These are phyloP conservation scores for Aphis gossypii DNA, from an alignment of 1,140 invertebrate species.

Conservation along the genomic window DNA sequence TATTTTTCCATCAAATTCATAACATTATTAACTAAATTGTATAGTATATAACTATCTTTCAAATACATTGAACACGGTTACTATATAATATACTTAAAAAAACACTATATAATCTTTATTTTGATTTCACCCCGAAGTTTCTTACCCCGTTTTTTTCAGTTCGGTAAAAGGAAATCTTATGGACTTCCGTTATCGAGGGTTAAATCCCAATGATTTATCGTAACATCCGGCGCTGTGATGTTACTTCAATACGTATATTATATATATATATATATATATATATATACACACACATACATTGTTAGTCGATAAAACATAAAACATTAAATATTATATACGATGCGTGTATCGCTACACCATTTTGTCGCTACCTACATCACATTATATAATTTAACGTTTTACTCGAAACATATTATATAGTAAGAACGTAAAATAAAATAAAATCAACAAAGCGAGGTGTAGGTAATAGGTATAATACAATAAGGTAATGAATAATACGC, in stretches of 20 bases:
- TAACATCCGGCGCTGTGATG: neutral
- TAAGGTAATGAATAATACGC: neutral
- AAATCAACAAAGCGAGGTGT: neutral
- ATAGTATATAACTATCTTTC: neutral
- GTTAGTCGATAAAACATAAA: neutral
- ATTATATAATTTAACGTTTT: neutral
- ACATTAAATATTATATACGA: neutral
- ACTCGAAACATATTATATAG: neutral
- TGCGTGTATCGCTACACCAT: no score
- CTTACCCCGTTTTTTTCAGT: neutral
- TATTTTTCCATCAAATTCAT: neutral
- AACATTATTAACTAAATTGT: neutral
- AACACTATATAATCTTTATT: neutral
- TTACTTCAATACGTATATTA: neutral
- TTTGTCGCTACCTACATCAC: no score
- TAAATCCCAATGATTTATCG: constrained; percentile 26
- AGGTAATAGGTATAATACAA: no score
- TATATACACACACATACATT: no score
- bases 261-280: neutral
- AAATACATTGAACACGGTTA: neutral
- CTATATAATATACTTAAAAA: neutral
- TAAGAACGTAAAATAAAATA: neutral
- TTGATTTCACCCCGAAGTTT: neutral
- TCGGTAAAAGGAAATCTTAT: neutral
- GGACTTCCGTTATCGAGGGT: neutral